A percentile compares a stretch with the other conserved stretches of the same genome.
Conservation (phyloP, 2,113 vertebrate species). For the Scomber japonicus region DNA sequence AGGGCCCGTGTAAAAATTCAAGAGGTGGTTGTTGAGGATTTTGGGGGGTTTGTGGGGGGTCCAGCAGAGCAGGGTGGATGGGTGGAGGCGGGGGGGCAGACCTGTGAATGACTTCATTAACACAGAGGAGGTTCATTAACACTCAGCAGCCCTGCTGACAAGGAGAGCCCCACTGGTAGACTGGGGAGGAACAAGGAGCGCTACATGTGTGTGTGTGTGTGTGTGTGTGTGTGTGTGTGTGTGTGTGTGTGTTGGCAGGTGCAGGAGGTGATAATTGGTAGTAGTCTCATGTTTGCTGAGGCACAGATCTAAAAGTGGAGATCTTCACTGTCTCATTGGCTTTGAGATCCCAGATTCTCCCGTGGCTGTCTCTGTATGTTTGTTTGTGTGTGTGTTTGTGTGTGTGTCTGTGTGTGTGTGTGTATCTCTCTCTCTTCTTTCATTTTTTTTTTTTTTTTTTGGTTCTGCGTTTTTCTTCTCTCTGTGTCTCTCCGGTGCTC, state of each 20-base stretch:
- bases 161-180: constrained; percentile 38
- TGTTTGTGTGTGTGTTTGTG: constrained; percentile 7
- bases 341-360: constrained; percentile 40
- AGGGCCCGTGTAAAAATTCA: constrained; percentile 4
- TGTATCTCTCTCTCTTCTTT: not conserved
- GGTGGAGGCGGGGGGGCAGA: constrained; percentile 7
- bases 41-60: no score
- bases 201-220: not conserved
- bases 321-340: constrained; percentile 55
- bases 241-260: constrained; percentile 43
- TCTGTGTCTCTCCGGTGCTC: constrained; percentile 15
- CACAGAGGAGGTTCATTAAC: constrained; percentile 60
- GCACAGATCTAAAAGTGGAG: constrained; percentile 59
- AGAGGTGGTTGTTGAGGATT: constrained; percentile 11
- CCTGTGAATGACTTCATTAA: constrained; percentile 69
- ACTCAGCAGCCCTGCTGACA: constrained; percentile 30
- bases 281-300: constrained; percentile 58
- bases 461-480: constrained; percentile 7
- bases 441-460: not conserved
- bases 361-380: not conserved
- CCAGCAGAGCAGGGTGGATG: no score
- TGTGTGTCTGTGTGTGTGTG: not conserved
- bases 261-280: constrained; percentile 78
- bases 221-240: constrained; percentile 18
- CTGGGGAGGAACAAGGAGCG: constrained; percentile 21